A percentile compares a stretch with the other conserved stretches of the same genome.
Conservation (phyloP, 64 coral and sea anemone genomes). For the Dendronephthya gigantea region DNA sequence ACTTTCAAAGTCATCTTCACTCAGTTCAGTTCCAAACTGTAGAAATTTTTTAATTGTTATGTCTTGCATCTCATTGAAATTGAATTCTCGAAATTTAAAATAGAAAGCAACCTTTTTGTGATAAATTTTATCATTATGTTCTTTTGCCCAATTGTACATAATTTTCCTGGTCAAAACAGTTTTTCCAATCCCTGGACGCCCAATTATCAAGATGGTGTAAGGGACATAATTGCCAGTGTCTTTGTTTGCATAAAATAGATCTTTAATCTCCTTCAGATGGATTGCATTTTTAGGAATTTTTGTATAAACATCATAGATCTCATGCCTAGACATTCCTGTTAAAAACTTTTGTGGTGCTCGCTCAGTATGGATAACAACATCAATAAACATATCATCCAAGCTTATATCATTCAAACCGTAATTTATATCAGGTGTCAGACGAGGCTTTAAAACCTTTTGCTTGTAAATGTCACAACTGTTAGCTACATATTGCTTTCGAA, state of each 20-base stretch:
- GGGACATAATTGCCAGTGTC: neutral
- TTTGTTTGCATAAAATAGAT: slow-evolving; percentile 16
- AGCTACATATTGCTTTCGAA: neutral
- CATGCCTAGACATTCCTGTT: slow-evolving; percentile 7
- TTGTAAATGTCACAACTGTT: neutral
- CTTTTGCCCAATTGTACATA: neutral
- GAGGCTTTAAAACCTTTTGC: neutral
- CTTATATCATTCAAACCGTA: neutral
- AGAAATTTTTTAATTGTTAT: neutral
- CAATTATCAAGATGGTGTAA: neutral
- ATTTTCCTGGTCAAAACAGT: neutral
- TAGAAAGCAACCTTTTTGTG: neutral
- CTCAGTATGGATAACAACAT: slow-evolving; percentile 23
- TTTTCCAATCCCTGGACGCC: slow-evolving; percentile 3
- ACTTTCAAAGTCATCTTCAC: neutral
- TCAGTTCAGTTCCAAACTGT: neutral
- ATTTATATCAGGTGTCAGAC: neutral
- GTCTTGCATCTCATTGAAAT: neutral
- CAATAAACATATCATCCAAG: slow-evolving; percentile 11
- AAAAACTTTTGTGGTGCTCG: slow-evolving; percentile 22
- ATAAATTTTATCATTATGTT: neutral
- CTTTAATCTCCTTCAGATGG: neutral
- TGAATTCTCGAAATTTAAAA: neutral
- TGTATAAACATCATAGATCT: slow-evolving; percentile 25
- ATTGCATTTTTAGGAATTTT: slow-evolving; percentile 22